These are phyloP conservation scores for Poeciliopsis retropinna DNA, from an alignment of 2,113 vertebrate genomes.

Conservation along the genomic window DNA sequence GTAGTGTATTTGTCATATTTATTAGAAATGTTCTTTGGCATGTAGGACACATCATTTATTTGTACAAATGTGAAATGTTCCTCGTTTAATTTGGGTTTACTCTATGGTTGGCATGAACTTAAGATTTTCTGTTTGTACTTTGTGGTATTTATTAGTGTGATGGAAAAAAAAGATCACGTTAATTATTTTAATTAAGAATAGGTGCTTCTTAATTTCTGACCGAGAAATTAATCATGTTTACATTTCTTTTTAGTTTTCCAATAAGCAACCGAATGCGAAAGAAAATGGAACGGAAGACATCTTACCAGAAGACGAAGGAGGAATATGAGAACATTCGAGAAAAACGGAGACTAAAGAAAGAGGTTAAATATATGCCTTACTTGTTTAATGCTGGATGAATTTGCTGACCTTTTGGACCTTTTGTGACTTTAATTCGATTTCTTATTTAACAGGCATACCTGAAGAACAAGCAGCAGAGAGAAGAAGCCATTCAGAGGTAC, in stretches of 20 bases:
- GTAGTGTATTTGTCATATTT: not conserved
- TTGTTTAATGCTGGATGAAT: not conserved
- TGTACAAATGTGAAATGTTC: too few relatives aligned
- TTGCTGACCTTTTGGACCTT: not conserved
- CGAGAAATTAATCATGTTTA: not conserved
- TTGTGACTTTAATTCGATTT: not conserved
- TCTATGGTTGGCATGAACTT: too few relatives aligned
- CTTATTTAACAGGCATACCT: conserved; percentile 81
- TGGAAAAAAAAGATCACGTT: too few relatives aligned
- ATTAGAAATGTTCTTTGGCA: too few relatives aligned
- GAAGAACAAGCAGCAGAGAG: conserved; percentile 83
- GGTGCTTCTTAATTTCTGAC: not conserved
- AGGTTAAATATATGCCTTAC: conserved; percentile 74
- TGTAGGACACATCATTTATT: too few relatives aligned
- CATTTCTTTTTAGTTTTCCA: conserved; percentile 51
- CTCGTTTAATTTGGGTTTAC: too few relatives aligned
- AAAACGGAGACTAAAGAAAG: conserved; percentile 84
- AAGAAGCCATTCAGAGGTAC: conserved; percentile 87
- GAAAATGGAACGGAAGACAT: conserved; percentile 84
- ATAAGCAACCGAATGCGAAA: conserved; percentile 76
- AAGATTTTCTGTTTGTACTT: too few relatives aligned
- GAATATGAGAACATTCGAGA: conserved; percentile 85
- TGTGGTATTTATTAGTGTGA: too few relatives aligned
- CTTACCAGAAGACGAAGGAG: conserved; percentile 90
- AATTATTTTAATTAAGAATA: too few relatives aligned